Conservation (phyloP, 2,113 vertebrate species). For the Quiscalus mexicanus region DNA sequence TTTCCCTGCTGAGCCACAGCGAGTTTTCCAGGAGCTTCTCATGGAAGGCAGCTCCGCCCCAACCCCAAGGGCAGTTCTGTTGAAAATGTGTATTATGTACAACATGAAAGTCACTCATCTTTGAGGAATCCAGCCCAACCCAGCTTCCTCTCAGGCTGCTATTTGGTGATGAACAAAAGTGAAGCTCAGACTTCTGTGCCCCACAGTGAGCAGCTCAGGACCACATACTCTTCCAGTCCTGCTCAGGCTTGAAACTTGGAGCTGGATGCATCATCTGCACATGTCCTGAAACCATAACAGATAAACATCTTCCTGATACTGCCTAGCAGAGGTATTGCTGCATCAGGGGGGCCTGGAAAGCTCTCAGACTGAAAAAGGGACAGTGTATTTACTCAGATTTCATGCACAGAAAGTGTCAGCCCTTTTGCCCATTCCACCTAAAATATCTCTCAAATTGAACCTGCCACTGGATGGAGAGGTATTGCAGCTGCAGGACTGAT, state of each 20-base stretch:
- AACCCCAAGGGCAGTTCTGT: not conserved
- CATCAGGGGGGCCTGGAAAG: not conserved
- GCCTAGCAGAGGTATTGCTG: not conserved
- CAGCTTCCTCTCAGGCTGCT: not conserved
- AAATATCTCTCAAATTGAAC: not conserved
- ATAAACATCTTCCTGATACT: slow-evolving; percentile 27
- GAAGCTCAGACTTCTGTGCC: not conserved
- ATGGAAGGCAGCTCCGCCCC: not conserved
- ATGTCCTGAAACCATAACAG: not conserved
- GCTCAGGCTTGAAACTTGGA: slow-evolving; percentile 41
- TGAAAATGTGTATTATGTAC: not conserved
- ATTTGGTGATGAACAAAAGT: not conserved
- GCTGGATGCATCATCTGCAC: not conserved
- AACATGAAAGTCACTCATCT: not conserved
- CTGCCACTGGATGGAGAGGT: not conserved
- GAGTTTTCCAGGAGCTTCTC: not conserved
- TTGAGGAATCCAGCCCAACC: slow-evolving; percentile 4
- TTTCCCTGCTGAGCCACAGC: not conserved
- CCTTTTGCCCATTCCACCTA: not conserved
- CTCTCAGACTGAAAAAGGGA: not conserved
- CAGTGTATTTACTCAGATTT: not conserved
- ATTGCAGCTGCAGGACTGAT: not conserved
- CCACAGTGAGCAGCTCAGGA: not conserved
- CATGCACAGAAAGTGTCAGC: not conserved
- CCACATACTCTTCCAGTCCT: not conserved